Conservation (phyloP, 2,113 vertebrate species). For the Electrona antarctica region DNA sequence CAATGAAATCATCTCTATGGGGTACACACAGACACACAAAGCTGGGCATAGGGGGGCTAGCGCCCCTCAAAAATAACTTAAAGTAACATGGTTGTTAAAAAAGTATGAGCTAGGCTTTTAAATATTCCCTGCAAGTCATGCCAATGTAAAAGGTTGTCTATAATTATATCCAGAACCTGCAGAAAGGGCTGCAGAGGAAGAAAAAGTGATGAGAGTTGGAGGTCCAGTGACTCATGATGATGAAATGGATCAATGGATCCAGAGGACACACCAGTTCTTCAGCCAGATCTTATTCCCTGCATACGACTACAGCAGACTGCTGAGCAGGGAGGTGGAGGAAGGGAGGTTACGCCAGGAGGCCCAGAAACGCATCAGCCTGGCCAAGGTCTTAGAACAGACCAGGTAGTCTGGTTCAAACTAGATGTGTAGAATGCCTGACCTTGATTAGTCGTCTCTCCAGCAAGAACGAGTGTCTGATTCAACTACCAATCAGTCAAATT, state of each 20-base stretch:
- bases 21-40: no score
- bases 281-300: conserved; percentile 80
- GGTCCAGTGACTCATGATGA: conserved; percentile 4
- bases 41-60: no score
- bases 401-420: conserved; percentile 58
- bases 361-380: conserved; percentile 27
- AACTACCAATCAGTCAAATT: no score
- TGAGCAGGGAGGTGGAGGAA: conserved; percentile 71
- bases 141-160: neutral
- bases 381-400: conserved; percentile 61
- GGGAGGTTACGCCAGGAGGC: conserved; percentile 30
- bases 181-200: neutral
- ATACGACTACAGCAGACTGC: conserved; percentile 64
- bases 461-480: no score
- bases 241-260: conserved; percentile 52
- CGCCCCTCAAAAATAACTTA: no score
- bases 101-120: neutral
- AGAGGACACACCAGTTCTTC: conserved; percentile 79
- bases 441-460: no score
- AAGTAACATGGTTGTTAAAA: no score
- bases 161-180: conserved; percentile 37
- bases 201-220: neutral
- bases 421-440: neutral
- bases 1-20: no score
- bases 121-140: neutral